These are phyloP conservation scores for Zophobas morio DNA, from an alignment of 1,140 invertebrate genomes.

Conservation along the genomic window DNA sequence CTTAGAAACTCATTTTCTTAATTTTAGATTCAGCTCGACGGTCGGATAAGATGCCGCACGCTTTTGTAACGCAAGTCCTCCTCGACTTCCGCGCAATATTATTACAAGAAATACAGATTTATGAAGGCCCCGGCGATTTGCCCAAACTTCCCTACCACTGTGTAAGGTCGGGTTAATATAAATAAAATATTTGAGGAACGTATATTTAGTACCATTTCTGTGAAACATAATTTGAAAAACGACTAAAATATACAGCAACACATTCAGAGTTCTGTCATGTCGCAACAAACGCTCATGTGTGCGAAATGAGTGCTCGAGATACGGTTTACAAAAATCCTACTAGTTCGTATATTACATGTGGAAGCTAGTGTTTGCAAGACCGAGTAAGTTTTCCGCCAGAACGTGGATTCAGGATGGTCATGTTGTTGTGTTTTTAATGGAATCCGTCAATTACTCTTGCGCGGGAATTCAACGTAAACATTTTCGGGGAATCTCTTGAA, in stretches of 20 bases:
- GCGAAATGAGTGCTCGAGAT: no score
- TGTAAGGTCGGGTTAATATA: no score
- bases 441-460: slow-evolving; percentile 26
- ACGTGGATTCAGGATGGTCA: slow-evolving; percentile 18
- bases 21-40: slow-evolving; percentile 49
- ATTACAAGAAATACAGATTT: slow-evolving; percentile 47
- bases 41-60: slow-evolving; percentile 18
- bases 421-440: slow-evolving; percentile 26
- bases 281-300: no score
- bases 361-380: no score
- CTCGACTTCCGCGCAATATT: slow-evolving; percentile 39
- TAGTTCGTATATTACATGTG: no score
- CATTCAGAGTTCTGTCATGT: no score
- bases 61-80: slow-evolving; percentile 35
- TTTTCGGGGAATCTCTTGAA: slow-evolving; percentile 46
- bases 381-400: not conserved
- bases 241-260: no score
- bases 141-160: no score
- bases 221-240: no score
- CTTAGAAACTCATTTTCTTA: slow-evolving; percentile 52
- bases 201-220: no score
- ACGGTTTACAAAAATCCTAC: no score
- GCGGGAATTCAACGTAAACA: slow-evolving; percentile 33
- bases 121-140: not conserved
- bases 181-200: no score